These are phyloP conservation scores for Drosophila kanapiae DNA, from an alignment of 1,140 invertebrate genomes.

Conservation along the genomic window DNA sequence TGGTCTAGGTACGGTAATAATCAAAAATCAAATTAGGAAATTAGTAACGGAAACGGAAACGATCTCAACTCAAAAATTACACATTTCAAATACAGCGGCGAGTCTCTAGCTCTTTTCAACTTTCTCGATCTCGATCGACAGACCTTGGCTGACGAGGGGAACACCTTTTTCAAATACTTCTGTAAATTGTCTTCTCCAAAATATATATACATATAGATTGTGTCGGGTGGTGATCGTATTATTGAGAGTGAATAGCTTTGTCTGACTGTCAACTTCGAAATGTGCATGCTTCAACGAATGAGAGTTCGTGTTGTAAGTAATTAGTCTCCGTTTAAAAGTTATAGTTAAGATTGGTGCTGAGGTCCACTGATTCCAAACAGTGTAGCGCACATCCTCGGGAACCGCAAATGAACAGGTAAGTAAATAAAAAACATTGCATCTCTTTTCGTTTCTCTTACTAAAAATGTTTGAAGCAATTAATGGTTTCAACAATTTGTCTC, in stretches of 20 bases:
- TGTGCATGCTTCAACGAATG: constrained; percentile 59
- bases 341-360: constrained; percentile 16
- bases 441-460: constrained; percentile 18
- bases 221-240: constrained; percentile 17
- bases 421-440: constrained; percentile 4
- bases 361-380: constrained; percentile 35
- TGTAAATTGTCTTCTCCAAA: constrained; percentile 57
- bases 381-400: constrained; percentile 39
- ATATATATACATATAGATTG: constrained; percentile 11
- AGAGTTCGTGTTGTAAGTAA: constrained; percentile 12
- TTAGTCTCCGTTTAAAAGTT: constrained; percentile 5
- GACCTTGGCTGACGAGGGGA: constrained; percentile 10
- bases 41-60: constrained; percentile 10
- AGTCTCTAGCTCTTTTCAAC: constrained; percentile 40
- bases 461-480: constrained; percentile 27
- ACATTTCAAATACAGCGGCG: constrained; percentile 52
- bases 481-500: constrained; percentile 25
- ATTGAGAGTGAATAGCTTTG: constrained; percentile 22
- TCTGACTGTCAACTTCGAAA: constrained; percentile 36
- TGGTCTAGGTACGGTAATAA: constrained; percentile 54
- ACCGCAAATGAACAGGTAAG: constrained; percentile 8
- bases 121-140: constrained; percentile 7
- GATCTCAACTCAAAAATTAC: constrained; percentile 37
- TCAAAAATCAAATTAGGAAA: constrained; percentile 40
- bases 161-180: constrained; percentile 71